A percentile compares a stretch with the other conserved stretches of the same genome.
phyloP scores from a whole-genome alignment of 2,113 vertebrate genomes.

The Phasianus colchicus region DNA sequence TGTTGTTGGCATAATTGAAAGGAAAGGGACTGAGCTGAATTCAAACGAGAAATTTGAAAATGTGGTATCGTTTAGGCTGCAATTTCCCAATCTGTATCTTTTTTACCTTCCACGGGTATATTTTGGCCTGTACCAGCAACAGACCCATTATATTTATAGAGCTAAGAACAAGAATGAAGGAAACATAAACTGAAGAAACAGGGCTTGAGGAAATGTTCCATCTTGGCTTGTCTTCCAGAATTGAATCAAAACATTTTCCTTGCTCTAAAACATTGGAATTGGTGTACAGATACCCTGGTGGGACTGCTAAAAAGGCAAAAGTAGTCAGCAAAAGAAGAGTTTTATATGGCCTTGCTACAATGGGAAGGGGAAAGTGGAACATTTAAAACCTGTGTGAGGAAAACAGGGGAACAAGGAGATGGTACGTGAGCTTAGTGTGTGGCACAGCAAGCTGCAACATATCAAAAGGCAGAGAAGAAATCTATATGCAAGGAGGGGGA shows the following conservation, averaged over 20 bases:
- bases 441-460: not conserved
- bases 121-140: not conserved
- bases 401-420: accelerated
- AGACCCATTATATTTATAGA: not conserved
- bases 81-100: not conserved
- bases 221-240: not conserved
- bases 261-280: not conserved
- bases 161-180: not conserved
- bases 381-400: not conserved
- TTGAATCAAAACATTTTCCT: not conserved
- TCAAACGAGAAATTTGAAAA: not conserved
- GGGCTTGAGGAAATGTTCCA: not conserved
- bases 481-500: not conserved
- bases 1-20: not conserved
- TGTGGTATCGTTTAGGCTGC: not conserved
- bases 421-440: accelerated
- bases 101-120: not conserved
- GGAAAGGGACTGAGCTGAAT: not conserved
- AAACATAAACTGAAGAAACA: not conserved
- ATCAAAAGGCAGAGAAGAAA: not conserved
- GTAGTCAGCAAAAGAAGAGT: accelerated
- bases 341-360: not conserved
- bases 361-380: not conserved
- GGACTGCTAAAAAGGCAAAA: not conserved
- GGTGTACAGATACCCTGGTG: not conserved